Base-by-base conservation (phyloP, 2,888 invertebrate genomes). In the Stenotaenia linearis region DNA sequence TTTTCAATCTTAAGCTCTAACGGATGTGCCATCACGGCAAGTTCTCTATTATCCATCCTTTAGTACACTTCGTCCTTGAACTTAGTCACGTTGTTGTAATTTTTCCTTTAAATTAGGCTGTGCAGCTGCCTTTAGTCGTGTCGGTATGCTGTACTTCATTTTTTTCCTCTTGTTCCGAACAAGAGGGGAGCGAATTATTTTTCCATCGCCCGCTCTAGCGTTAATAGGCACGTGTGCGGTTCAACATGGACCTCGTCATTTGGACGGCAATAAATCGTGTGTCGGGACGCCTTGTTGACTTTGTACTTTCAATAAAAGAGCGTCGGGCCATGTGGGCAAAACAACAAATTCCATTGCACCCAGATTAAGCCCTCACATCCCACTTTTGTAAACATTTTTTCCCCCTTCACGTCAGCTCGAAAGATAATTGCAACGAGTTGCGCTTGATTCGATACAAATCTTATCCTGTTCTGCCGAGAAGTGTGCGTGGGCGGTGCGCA, bases 41-140 rank as follows among this genome's bases (percentile, higher is more conserved):
- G n/a, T n/a, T n/a, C n/a, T n/a, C n/a, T n/a, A n/a, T 56, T 56
- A 56, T 40, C 40, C 15, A 45, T 45, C 45, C 12, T 15, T 56
- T 56, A 23, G 23, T 56, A n/a, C 56, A 56, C 21, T 56, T 56
- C 56, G 56, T 56, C 56, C 56, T 56, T 56, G 56, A 56, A 56
- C 56, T 23, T 23, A 56, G 23, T 56, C 56, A 56, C 56, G 56
- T 56, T 56, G 56, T 56, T 56, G 56, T 56, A 56, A 56, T 56
- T 56, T 56, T 56, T 18, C 23, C 21, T 56, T 56, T 56, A 56
- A 56, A 56, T 56, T 56, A 56, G 56, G 56, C 56, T 56, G n/a
- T 56, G 56, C 56, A 56, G 56, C 21, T 56, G 56, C 56, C 56
- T 56, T 56, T 56, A 56, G 56, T 56, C 56, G 56, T 56, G 56